These are phyloP conservation scores for Callorhinus ursinus DNA, from an alignment of 2,113 vertebrate species.

Conservation along the genomic window DNA sequence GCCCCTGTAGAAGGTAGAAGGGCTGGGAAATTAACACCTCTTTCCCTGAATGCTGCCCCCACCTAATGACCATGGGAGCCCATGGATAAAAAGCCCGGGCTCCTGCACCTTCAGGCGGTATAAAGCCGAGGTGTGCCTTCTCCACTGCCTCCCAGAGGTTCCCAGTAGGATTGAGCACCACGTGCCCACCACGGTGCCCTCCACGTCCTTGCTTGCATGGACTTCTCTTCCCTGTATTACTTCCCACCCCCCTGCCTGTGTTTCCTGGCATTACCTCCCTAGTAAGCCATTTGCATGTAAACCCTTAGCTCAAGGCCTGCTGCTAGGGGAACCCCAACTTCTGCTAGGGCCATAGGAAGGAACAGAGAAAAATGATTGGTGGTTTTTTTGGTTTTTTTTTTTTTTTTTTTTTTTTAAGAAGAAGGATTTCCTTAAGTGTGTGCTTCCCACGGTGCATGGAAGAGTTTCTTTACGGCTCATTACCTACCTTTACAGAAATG, in stretches of 20 bases:
- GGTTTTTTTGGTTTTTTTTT: not conserved
- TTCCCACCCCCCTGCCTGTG: not conserved
- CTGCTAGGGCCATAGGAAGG: not conserved
- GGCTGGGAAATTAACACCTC: not conserved
- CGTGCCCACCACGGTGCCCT: not conserved
- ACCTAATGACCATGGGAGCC: not conserved
- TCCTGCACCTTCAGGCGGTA: not conserved
- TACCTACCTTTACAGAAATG: conserved; percentile 42
- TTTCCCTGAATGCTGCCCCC: not conserved
- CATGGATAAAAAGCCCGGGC: not conserved
- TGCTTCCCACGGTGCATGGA: not conserved
- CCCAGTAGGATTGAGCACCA: not conserved
- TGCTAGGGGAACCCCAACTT: not conserved
- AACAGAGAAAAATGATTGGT: not conserved
- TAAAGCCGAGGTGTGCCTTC: not conserved
- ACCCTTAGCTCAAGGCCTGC: not conserved
- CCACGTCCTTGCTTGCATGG: too few species aligned
- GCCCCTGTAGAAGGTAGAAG: not conserved
- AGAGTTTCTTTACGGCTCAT: not conserved
- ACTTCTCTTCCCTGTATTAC: not conserved
- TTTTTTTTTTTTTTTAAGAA: not conserved
- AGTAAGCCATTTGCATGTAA: not conserved
- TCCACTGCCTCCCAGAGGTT: not conserved
- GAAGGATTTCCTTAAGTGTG: not conserved
- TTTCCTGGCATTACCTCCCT: not conserved